Conservation (phyloP, 1,140 invertebrate species). For the Formica selysi region DNA sequence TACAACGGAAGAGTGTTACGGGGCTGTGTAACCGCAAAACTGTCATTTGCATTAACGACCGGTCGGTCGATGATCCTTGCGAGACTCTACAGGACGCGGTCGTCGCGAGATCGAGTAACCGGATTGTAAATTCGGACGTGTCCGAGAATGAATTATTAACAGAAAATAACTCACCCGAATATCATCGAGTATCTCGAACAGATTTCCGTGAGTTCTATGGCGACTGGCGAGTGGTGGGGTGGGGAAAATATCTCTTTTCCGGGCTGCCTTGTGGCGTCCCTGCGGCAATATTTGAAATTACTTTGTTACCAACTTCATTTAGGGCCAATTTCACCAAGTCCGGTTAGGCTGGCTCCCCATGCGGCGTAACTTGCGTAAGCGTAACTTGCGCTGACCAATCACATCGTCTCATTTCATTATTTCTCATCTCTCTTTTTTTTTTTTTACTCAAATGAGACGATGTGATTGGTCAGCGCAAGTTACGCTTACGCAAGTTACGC, state of each 20-base stretch:
- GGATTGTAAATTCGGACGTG: background rate
- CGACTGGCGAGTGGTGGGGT: slow-evolving; percentile 41
- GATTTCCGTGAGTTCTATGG: slow-evolving; percentile 69
- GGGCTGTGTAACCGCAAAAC: slow-evolving; percentile 59
- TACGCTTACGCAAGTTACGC: too few relatives aligned
- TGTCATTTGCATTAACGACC: slow-evolving; percentile 36
- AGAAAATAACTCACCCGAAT: slow-evolving; percentile 69
- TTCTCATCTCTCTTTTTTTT: too few relatives aligned
- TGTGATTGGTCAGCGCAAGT: too few relatives aligned
- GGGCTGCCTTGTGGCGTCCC: too few relatives aligned
- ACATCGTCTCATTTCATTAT: too few relatives aligned
- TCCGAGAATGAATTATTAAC: slow-evolving; percentile 54
- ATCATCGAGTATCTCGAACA: slow-evolving; percentile 68
- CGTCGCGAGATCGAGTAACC: background rate
- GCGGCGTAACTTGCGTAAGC: too few relatives aligned
- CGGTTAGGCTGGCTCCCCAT: too few relatives aligned
- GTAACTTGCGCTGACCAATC: too few relatives aligned
- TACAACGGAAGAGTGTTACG: slow-evolving; percentile 40
- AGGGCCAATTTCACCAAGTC: too few relatives aligned
- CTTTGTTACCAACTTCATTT: too few relatives aligned
- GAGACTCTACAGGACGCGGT: background rate
- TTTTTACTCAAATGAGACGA: too few relatives aligned
- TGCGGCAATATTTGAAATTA: too few relatives aligned
- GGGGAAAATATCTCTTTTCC: slow-evolving; percentile 24
- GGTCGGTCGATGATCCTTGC: background rate